phyloP scores from a whole-genome alignment of 2,797 vertebrate genomes.

The Tachyglossus aculeatus region DNA sequence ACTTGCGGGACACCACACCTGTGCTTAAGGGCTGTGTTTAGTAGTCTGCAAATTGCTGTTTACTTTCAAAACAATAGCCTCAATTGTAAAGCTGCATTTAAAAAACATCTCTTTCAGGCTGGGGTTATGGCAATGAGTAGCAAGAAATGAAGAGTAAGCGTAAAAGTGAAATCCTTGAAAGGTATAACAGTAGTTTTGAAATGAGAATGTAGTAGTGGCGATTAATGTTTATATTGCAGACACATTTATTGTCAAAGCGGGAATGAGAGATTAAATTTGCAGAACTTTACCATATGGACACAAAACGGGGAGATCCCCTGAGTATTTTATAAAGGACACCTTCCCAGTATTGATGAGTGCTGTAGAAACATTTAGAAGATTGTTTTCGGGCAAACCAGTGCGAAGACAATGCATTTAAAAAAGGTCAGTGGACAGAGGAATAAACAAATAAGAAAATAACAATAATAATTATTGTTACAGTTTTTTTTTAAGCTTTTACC shows the following conservation, averaged over 20 bases:
- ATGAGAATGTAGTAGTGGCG: too few species aligned
- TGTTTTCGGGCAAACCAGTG: too few species aligned
- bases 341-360: background rate
- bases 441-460: background rate
- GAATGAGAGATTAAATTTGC: background rate
- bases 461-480: background rate
- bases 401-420: too few species aligned
- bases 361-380: background rate
- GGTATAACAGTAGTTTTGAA: background rate
- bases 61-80: slow-evolving; percentile 21
- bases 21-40: too few species aligned
- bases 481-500: background rate
- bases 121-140: background rate
- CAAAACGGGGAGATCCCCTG: background rate
- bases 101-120: slow-evolving; percentile 12
- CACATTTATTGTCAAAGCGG: accelerated
- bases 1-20: too few species aligned
- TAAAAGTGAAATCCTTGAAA: background rate
- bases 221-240: background rate
- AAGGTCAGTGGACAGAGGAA: background rate
- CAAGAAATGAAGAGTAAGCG: slow-evolving; percentile 11
- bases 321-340: accelerated
- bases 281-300: background rate
- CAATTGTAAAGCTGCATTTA: background rate
- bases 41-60: too few species aligned